A percentile compares a stretch with the other conserved stretches of the same genome.
These are phyloP conservation scores for Plutomurus gul DNA, from an alignment of 1,140 invertebrate genomes.

Conservation along the genomic window DNA sequence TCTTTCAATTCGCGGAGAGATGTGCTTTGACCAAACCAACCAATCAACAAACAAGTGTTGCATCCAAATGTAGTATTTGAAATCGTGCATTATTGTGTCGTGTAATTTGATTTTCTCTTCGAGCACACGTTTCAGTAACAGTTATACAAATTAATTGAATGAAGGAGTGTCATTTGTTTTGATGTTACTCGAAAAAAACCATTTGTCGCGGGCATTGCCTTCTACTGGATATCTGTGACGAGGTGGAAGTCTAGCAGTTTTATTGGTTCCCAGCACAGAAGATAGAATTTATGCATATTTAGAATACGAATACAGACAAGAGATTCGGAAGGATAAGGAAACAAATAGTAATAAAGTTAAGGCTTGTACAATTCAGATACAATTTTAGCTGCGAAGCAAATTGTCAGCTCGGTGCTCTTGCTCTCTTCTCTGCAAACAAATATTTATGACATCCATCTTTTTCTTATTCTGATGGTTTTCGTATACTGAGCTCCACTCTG, in stretches of 20 bases:
- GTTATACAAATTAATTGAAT: no score
- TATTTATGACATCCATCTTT: background rate
- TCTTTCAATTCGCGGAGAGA: slow-evolving; percentile 18
- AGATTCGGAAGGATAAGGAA: background rate
- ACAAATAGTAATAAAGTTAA: background rate
- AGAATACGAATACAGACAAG: no score
- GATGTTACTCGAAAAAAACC: slow-evolving; percentile 8
- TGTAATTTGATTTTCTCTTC: no score
- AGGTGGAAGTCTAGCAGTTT: no score
- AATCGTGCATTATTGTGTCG: no score
- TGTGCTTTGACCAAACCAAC: no score
- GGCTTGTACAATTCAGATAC: background rate
- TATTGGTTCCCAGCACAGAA: no score
- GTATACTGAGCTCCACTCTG: background rate
- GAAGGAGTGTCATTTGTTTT: slow-evolving; percentile 30
- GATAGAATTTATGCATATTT: no score
- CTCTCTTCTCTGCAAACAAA: background rate
- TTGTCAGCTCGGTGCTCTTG: background rate
- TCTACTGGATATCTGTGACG: no score
- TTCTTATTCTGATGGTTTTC: background rate
- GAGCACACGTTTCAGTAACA: no score
- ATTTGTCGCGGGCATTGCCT: slow-evolving; percentile 6
- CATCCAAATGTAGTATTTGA: no score
- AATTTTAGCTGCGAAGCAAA: background rate
- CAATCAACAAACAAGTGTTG: no score